A percentile compares a stretch with the other conserved stretches of the same genome.
phyloP scores from a whole-genome alignment of 2,797 vertebrate species.

The Siniperca scherzeri region DNA sequence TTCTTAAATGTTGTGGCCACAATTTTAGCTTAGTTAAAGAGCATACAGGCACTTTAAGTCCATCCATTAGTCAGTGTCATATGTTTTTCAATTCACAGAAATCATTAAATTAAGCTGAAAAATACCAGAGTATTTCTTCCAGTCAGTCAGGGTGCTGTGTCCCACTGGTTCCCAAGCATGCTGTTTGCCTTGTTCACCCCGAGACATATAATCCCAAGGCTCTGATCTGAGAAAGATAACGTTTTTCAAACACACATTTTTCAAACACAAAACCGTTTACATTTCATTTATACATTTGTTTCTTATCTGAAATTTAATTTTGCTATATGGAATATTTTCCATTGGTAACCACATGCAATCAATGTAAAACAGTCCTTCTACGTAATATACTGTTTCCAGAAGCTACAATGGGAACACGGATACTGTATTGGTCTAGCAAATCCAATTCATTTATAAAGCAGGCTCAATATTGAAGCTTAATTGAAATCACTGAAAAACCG shows the following conservation, averaged over 20 bases:
- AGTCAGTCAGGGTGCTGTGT: constrained; percentile 85
- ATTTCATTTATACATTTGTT: too few species aligned
- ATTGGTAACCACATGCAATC: neutral
- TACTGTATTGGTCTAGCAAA: neutral
- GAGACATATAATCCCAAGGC: constrained; percentile 78
- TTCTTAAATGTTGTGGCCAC: neutral
- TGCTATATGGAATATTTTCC: too few species aligned
- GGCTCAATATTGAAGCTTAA: neutral
- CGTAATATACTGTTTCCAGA: neutral
- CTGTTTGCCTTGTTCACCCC: constrained; percentile 77
- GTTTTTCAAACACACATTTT: neutral
- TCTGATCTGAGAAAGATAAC: constrained; percentile 74
- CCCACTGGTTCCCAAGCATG: constrained; percentile 80
- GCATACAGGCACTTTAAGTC: neutral
- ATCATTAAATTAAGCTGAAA: neutral
- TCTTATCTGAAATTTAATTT: too few species aligned
- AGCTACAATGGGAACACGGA: neutral
- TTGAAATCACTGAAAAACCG: neutral
- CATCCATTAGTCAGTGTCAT: neutral
- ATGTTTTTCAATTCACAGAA: neutral
- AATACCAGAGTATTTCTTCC: constrained; percentile 88
- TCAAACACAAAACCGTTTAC: neutral
- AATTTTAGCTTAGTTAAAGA: neutral
- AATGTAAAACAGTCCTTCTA: neutral
- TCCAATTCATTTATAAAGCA: neutral